A percentile compares a stretch with the other conserved stretches of the same genome.
Evolutionary conservation across 2,797 vertebrate genomes (phyloP).

Genomic region (Masticophis lateralis): DNA sequence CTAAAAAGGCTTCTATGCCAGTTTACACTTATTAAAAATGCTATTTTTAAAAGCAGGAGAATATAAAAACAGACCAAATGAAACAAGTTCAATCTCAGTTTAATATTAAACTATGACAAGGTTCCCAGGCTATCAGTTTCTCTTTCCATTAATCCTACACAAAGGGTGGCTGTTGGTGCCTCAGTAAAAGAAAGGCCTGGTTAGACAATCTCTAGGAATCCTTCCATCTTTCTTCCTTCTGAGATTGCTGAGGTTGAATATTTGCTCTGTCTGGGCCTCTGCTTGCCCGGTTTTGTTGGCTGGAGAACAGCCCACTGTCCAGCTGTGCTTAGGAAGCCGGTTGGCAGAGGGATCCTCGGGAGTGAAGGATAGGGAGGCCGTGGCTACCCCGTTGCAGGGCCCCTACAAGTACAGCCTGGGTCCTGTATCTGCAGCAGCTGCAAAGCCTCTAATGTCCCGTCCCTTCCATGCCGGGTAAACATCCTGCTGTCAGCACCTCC

Average conservation of each 20-base stretch:
- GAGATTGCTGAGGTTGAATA: neutral
- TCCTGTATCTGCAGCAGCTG: slow-evolving; percentile 53
- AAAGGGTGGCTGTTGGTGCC: too few species aligned
- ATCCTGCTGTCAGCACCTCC: slow-evolving; percentile 61
- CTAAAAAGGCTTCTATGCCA: neutral
- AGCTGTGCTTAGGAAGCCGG: neutral
- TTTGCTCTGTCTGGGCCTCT: neutral
- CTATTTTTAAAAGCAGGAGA: neutral
- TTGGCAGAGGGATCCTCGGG: neutral
- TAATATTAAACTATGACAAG: neutral
- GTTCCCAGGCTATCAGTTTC: too few species aligned
- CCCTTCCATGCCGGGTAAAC: slow-evolving; percentile 60
- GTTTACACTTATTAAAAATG: neutral
- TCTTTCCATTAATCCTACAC: neutral
- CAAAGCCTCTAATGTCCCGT: slow-evolving; percentile 26
- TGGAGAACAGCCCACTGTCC: neutral
- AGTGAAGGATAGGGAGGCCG: neutral
- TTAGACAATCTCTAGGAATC: neutral
- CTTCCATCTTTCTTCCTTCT: neutral
- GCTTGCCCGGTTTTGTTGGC: neutral
- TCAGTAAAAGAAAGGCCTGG: neutral
- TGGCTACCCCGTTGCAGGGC: neutral
- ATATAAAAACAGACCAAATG: neutral
- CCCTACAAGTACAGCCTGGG: slow-evolving; percentile 25
- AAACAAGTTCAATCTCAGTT: neutral